Evolutionary conservation across 2,888 invertebrate genomes (phyloP), one percentile per base, ranked within the genome.

Genomic region (Mesodorylaimus sp.): DNA sequence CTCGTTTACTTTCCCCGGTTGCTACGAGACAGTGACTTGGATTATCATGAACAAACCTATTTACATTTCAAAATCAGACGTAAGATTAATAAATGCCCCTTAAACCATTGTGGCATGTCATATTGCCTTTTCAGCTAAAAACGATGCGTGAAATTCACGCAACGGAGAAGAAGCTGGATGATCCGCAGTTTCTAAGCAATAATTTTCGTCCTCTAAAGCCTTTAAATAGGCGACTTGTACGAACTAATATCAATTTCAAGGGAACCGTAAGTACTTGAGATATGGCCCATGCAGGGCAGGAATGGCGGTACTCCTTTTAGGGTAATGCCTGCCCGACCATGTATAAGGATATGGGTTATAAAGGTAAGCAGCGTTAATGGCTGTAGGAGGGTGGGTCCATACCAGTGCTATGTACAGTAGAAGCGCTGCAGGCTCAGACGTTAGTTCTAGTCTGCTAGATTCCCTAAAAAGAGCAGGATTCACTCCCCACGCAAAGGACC

Each of bases 21-120:
- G 70, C 55, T 59, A 67, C 55, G 71, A 71, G 54, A 69, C 69
- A 1, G 85, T 88, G 29, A 86, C 91, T 53, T 95, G 95, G 95
- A 80, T 95, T 65, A 84, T 95, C 64, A 79, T 89, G 69, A 95
- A 95, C 74, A 89, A 88, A 70, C 93, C 93, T 56, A 85, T 93
- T 67, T 89, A 88, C 75, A 85, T 93, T 67, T 85, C 87, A 58
- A 81, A 81, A 64, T 83, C 85, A 69, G 88, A 91, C 80, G 91
- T 91, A 71, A 69, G 74, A 54, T 32, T 47, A 39, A 26, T 43
- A 43, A 43, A 16, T n/a, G 41, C 7, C 21, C 41, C 41, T 39
- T 39, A 19, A 7, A 39, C 10, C 7, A 7, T 39, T 7, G 21
- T 39, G 21, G n/a, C 10, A 39, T 21, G n/a, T n/a, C n/a, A n/a